phyloP scores from a whole-genome alignment of 1,140 invertebrate species.

The Bombus sibiricus region DNA sequence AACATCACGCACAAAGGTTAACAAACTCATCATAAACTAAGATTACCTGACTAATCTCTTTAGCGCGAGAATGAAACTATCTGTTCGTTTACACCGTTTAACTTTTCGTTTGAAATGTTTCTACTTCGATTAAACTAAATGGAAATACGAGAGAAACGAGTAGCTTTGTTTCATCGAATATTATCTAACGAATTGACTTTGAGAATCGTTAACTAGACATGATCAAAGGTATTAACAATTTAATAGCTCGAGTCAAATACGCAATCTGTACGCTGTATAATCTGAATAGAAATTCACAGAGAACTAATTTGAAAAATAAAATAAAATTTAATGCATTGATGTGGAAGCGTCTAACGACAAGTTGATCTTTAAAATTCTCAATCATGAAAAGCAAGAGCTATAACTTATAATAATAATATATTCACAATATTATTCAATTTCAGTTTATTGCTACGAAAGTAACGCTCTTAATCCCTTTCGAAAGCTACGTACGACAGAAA shows the following conservation, averaged over 20 bases:
- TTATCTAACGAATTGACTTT: not conserved
- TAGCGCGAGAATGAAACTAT: not conserved
- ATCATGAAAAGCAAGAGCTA: too few species aligned
- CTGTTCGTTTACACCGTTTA: not conserved
- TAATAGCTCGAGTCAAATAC: not conserved
- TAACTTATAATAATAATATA: too few species aligned
- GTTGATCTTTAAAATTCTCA: too few species aligned
- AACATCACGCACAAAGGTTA: not conserved
- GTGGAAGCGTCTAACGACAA: too few species aligned
- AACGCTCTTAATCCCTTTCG: not conserved
- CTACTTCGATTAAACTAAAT: not conserved
- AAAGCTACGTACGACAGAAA: not conserved
- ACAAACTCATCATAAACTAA: slow-evolving; percentile 8
- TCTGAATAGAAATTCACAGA: not conserved
- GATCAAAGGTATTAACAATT: too few species aligned
- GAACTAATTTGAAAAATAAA: not conserved
- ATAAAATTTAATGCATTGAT: too few species aligned
- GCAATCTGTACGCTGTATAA: not conserved
- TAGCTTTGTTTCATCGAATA: too few species aligned
- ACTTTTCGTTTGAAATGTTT: too few species aligned
- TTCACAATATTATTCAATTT: too few species aligned
- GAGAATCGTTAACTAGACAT: too few species aligned
- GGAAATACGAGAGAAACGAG: not conserved
- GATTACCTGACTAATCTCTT: not conserved
- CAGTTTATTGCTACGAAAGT: not conserved